phyloP scores from a whole-genome alignment of 2,113 vertebrate species.

The Oreochromis spilurus region DNA sequence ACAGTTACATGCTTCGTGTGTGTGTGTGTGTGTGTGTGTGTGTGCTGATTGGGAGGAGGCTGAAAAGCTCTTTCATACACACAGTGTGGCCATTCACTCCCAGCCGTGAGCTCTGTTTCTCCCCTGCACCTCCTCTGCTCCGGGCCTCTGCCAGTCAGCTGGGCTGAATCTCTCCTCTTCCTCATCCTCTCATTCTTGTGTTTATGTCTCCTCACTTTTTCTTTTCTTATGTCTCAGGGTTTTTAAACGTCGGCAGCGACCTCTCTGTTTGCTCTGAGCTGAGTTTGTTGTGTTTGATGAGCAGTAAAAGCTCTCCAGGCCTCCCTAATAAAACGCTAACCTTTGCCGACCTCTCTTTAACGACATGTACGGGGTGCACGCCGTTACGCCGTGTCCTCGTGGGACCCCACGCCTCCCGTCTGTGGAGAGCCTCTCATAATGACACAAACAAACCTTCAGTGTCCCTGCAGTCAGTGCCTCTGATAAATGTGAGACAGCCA shows the following conservation, averaged over 20 bases:
- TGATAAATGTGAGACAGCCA: background rate
- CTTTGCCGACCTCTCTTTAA: background rate
- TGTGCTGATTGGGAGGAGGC: background rate
- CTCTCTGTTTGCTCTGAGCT: background rate
- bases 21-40: background rate
- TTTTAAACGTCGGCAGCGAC: background rate
- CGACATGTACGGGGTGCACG: background rate
- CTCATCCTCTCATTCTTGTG: background rate
- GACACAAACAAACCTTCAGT: background rate
- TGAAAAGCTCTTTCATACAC: constrained; percentile 47
- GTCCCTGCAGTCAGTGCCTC: background rate
- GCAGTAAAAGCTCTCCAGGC: background rate
- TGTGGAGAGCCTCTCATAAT: background rate
- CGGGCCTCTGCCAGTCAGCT: background rate
- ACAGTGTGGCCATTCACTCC: constrained; percentile 39
- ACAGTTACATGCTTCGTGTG: background rate
- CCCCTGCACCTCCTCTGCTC: background rate
- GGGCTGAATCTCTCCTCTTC: background rate
- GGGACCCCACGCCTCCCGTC: background rate
- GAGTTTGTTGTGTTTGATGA: background rate
- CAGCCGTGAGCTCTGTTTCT: background rate
- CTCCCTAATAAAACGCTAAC: background rate
- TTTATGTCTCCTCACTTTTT: background rate
- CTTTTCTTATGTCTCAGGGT: background rate
- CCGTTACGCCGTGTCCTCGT: background rate